Evolutionary conservation across 2,797 vertebrate species (phyloP), one percentile per base, ranked within the genome.

Genomic region (Enteromius afrohamiltoni): DNA sequence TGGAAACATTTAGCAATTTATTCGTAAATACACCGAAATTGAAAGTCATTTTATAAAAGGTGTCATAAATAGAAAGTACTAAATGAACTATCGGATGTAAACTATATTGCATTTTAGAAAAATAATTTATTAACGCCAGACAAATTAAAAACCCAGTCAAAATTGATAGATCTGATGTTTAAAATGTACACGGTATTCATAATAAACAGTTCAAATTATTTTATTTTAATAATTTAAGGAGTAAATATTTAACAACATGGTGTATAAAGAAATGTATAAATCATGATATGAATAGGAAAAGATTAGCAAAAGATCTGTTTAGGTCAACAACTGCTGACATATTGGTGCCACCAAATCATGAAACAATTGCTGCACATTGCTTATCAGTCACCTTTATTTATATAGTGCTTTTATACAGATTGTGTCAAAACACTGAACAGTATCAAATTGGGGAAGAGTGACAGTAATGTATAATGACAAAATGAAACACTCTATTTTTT

Each of bases 71-170:
- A 19, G 19, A n/a, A 55, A 60, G 10, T 60, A 13, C 10, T 58
- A 58, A 68, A 68, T 68, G 4, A 19, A 34, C 34, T 69, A 37
- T 3, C 37, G 16, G 17, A 42, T 68, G 31, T 69, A 69, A 21
- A 69, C 3, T n/a, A 42, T 11, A 40, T 5, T n/a, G 67, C 26
- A 69, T 21, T 68, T 69, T 60, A 26, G 67, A 37, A 42, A 4
- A 69, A 69, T 69, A n/a, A 69, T 42, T 37, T 42, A n/a, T n/a
- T 69, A 69, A 69, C 42, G 67, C 37, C 67, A 69, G 67, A 69
- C 37, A n/a, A 69, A 42, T 68, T 0, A n/a, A 68, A 68, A 37
- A 60, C 37, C 7, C 9, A 21, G 7, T 11, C 16, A 17, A 67
- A 17, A 60, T 14, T 13, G 3, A 58, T 23, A 23, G 10, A 26